These are phyloP conservation scores for Zaprionus africanus DNA, from an alignment of 1,140 invertebrate genomes.

Conservation along the genomic window DNA sequence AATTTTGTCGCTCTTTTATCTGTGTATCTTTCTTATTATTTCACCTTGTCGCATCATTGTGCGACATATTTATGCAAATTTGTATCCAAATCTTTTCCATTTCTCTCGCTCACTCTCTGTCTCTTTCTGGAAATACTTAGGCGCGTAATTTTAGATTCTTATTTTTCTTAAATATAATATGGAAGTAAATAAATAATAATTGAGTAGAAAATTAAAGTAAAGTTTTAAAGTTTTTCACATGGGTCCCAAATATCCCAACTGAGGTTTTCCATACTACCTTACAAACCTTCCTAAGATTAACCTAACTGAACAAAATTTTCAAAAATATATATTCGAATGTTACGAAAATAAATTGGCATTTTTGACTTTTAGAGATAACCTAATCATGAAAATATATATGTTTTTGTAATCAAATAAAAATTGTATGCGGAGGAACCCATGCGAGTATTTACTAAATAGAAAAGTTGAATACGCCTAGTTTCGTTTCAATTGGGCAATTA, in stretches of 20 bases:
- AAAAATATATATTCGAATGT: background rate
- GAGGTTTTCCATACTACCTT: too few relatives aligned
- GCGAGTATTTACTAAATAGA: background rate
- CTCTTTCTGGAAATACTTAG: constrained; percentile 9
- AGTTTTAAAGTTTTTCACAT: too few relatives aligned
- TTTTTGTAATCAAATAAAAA: constrained; percentile 11
- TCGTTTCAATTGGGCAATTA: constrained; percentile 20
- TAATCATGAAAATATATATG: constrained; percentile 19
- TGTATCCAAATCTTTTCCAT: constrained; percentile 2
- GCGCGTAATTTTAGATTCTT: constrained; percentile 17
- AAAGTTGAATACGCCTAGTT: background rate
- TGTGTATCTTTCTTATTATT: constrained; percentile 38
- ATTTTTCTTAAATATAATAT: too few relatives aligned
- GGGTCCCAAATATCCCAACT: too few relatives aligned
- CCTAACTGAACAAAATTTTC: background rate
- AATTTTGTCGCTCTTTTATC: background rate
- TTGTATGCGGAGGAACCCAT: background rate
- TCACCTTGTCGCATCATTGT: constrained; percentile 25
- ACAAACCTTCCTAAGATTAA: background rate
- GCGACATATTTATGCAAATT: constrained; percentile 22
- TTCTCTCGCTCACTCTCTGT: background rate
- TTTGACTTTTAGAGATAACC: constrained; percentile 22
- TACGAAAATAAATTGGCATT: background rate
- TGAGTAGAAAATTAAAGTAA: too few relatives aligned
- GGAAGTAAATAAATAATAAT: too few relatives aligned